Evolutionary conservation across 2,113 vertebrate genomes (phyloP).

Genomic region (Stercorarius parasiticus): DNA sequence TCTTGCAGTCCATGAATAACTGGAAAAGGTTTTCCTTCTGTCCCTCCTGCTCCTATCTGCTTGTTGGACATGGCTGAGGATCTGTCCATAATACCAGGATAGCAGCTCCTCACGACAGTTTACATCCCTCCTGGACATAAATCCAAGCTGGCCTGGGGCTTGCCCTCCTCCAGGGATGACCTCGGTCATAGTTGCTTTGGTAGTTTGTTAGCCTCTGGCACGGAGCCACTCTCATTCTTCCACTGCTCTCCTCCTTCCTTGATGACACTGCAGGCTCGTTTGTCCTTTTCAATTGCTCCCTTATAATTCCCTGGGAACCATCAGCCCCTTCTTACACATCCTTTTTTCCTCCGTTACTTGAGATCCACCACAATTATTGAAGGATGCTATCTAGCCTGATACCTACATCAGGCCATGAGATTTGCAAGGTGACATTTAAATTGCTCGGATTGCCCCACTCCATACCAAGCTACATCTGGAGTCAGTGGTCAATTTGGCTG

Average conservation of each 20-base stretch:
- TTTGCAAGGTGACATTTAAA: constrained; percentile 23
- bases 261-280: not conserved
- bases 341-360: not conserved
- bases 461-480: not conserved
- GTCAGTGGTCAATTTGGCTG: not conserved
- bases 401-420: not conserved
- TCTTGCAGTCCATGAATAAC: not conserved
- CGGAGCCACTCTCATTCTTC: not conserved
- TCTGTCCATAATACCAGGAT: not conserved
- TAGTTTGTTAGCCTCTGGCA: not conserved
- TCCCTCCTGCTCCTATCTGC: not conserved
- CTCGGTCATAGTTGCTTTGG: not conserved
- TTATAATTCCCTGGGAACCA: not conserved
- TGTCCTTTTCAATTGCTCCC: not conserved
- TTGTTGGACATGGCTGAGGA: not conserved
- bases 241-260: not conserved
- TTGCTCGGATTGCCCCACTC: not conserved
- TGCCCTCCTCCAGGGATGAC: not conserved
- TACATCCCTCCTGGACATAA: not conserved
- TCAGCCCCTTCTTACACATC: not conserved
- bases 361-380: not conserved
- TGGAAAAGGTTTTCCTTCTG: not conserved
- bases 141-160: not conserved
- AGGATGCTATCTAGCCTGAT: not conserved
- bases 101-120: constrained; percentile 4